These are phyloP conservation scores for Campaea margaritaria DNA, from an alignment of 2,888 invertebrate species.

Conservation along the genomic window DNA sequence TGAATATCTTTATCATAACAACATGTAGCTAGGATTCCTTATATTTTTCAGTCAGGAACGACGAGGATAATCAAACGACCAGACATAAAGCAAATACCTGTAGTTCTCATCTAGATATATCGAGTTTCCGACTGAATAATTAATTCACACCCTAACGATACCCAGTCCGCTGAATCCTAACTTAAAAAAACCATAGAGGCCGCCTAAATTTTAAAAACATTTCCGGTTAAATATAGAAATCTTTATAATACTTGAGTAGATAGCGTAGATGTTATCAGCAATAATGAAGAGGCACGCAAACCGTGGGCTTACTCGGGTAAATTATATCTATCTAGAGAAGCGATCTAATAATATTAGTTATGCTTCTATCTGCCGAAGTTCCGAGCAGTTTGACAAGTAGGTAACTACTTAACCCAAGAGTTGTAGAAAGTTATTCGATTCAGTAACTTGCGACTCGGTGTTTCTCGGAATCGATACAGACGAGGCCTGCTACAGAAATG, in stretches of 20 bases:
- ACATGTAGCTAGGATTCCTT: too few species aligned
- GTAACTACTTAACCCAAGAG: conserved; percentile 48
- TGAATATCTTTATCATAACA: conserved; percentile 3
- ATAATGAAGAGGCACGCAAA: conserved; percentile 5
- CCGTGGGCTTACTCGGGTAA: conserved; percentile 5
- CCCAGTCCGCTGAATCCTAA: too few species aligned
- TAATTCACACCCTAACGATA: too few species aligned
- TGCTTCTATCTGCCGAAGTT: conserved; percentile 38
- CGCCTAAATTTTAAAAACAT: too few species aligned
- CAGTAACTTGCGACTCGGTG: conserved; percentile 50
- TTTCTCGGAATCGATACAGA: conserved; percentile 58
- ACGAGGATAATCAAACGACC: too few species aligned
- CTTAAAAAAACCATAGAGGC: too few species aligned
- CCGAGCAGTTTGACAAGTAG: conserved; percentile 47
- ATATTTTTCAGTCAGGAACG: too few species aligned
- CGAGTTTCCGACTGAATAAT: too few species aligned
- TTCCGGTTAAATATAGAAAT: conserved; percentile 8
- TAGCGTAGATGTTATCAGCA: conserved; percentile 29
- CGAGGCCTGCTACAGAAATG: conserved; percentile 7
- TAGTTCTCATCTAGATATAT: too few species aligned
- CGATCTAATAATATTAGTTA: conserved; percentile 25
- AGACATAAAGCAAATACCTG: too few species aligned
- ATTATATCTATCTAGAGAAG: conserved; percentile 12
- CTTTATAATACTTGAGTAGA: too few species aligned
- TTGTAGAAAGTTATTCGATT: conserved; percentile 56